Percentiles rank a stretch among this genome's conserved stretches.
phyloP scores from a whole-genome alignment of 1,140 invertebrate genomes.

The Alviniconcha marisindica region DNA sequence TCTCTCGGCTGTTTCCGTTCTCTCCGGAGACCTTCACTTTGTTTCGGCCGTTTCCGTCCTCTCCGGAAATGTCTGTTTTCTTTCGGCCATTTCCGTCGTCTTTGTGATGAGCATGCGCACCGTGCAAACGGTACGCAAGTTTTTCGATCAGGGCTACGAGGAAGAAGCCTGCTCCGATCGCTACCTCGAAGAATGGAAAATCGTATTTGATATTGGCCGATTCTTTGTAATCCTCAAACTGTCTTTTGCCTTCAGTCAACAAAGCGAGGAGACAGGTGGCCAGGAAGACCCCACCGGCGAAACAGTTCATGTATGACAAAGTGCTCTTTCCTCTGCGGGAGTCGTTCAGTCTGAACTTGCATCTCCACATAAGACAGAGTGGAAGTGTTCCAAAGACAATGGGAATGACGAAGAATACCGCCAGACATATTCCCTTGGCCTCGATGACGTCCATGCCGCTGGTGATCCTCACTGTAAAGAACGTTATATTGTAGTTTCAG shows the following conservation, averaged over 20 bases:
- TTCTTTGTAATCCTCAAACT: no score
- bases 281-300: constrained; percentile 80
- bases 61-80: no score
- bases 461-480: no score
- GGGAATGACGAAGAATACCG: constrained; percentile 46
- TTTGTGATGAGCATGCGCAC: no score
- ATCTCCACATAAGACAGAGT: constrained; percentile 38
- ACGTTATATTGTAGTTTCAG: no score
- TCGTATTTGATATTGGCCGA: background rate
- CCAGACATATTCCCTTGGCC: constrained; percentile 44
- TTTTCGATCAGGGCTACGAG: constrained; percentile 66
- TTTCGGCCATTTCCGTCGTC: no score
- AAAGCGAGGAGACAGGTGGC: constrained; percentile 55
- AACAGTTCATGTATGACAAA: constrained; percentile 71
- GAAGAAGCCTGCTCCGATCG: constrained; percentile 78
- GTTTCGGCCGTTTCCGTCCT: no score
- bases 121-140: constrained; percentile 3
- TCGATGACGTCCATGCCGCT: constrained; percentile 27
- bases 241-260: no score
- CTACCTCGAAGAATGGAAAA: constrained; percentile 41
- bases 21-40: no score
- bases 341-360: constrained; percentile 5
- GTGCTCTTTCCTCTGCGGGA: constrained; percentile 17
- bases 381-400: constrained; percentile 46
- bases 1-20: no score